Percentiles rank a stretch among this genome's conserved stretches.
These are phyloP conservation scores for Tenrec ecaudatus DNA, from an alignment of 2,113 vertebrate genomes.

Conservation along the genomic window DNA sequence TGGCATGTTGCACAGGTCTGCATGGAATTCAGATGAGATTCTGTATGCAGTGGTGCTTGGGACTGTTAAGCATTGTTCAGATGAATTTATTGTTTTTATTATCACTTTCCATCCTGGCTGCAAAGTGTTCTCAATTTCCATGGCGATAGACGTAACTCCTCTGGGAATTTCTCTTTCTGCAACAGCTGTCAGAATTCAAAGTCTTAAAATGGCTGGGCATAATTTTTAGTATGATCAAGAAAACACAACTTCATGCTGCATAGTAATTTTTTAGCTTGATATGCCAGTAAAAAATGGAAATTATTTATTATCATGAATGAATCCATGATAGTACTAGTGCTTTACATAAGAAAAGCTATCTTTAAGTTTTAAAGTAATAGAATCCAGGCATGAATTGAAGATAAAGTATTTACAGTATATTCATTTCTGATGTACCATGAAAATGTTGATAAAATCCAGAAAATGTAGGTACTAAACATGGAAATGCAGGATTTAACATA, in stretches of 20 bases:
- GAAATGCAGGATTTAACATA: background rate
- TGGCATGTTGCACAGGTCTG: background rate
- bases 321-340: background rate
- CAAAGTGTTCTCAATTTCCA: slow-evolving; percentile 11
- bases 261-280: slow-evolving; percentile 11
- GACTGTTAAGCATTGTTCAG: background rate
- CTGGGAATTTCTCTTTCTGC: slow-evolving; percentile 12
- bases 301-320: background rate
- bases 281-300: slow-evolving; percentile 28
- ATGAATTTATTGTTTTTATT: slow-evolving; percentile 6
- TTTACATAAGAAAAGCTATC: background rate
- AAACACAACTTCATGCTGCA: slow-evolving; percentile 1
- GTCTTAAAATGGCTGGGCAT: slow-evolving; percentile 16
- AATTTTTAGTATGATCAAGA: slow-evolving; percentile 42
- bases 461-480: background rate
- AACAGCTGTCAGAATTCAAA: slow-evolving; percentile 53
- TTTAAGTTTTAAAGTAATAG: background rate
- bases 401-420: slow-evolving; percentile 31
- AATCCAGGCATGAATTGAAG: background rate
- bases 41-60: background rate
- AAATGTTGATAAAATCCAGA: slow-evolving; percentile 16
- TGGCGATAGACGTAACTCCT: background rate
- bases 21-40: background rate
- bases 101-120: slow-evolving; percentile 16
- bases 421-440: slow-evolving; percentile 50